These are phyloP conservation scores for Epizoanthus rinbou DNA, from an alignment of 92 coral and sea anemone species.

Conservation along the genomic window DNA sequence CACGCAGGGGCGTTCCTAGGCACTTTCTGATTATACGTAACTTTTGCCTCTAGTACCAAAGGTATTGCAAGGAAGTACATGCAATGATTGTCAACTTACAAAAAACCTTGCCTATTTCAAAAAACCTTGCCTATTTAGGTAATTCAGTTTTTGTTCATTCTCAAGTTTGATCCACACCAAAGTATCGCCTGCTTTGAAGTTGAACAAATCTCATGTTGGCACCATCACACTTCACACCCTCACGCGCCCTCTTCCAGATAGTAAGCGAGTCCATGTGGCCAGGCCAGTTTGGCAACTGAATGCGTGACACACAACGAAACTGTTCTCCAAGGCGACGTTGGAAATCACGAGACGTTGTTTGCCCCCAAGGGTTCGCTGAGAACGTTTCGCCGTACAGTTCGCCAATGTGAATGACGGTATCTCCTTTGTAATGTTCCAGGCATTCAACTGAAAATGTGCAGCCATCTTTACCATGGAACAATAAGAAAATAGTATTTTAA, in stretches of 20 bases:
- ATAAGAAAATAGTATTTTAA: not conserved
- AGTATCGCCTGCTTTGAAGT: slow-evolving; percentile 51
- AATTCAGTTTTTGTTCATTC: no score
- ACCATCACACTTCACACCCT: slow-evolving; percentile 71
- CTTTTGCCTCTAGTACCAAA: no score
- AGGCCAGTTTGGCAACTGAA: slow-evolving; percentile 90
- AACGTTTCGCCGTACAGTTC: slow-evolving; percentile 84
- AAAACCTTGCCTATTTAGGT: no score
- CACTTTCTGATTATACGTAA: no score
- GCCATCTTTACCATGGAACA: slow-evolving; percentile 48
- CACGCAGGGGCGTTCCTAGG: no score
- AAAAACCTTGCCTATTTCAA: no score
- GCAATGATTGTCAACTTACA: no score
- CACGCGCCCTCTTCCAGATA: slow-evolving; percentile 65
- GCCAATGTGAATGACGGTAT: slow-evolving; percentile 82
- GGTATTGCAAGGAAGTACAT: not conserved
- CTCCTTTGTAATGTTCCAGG: slow-evolving; percentile 70
- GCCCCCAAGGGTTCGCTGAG: slow-evolving; percentile 90
- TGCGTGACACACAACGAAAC: slow-evolving; percentile 85
- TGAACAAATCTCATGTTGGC: slow-evolving; percentile 59
- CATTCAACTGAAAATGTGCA: slow-evolving; percentile 78
- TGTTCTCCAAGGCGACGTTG: slow-evolving; percentile 74
- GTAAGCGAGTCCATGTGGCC: slow-evolving; percentile 83
- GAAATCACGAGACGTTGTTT: slow-evolving; percentile 76
- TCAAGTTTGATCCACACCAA: slow-evolving; percentile 46